Evolutionary conservation across 2,888 invertebrate species (phyloP), one percentile per base, ranked within the genome.

Genomic region (Metalampra italica): DNA sequence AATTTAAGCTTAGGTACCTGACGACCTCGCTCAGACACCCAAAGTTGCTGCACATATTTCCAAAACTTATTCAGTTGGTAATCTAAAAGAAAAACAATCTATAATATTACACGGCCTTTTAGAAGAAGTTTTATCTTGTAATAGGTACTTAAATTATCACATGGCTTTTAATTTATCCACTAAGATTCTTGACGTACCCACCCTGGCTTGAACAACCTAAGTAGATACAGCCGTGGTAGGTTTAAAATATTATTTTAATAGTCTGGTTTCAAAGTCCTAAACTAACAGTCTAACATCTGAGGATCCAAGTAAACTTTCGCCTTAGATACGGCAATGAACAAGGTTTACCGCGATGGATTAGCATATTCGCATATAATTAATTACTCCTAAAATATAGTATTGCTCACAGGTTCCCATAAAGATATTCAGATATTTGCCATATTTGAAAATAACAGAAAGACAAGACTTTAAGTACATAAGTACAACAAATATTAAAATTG

Each of bases 21-120:
- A 45, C 84, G 69, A 1, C 90, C 91, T n/a, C 83, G 78, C 54
- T 89, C 89, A 5, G 82, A 76, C 0, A 78, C 71, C 91, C 91
- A 91, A 46, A 91, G 76, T 54, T 88, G 81, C 40, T 77, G 75
- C 14, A 90, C 75, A 57, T 91, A 91, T 46, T 75, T 74, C 82
- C 83, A 84, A 62, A 90, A 80, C 57, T 89, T 90, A 55, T 80
- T 76, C 52, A 88, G 64, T 63, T 91, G 91, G 61, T 87, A 90
- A 60, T 59, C 86, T 81, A 59, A 62, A 47, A 64, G 52, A 68
- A 58, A 30, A 41, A 51, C 44, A 15, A 34, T 32, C 29, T 15
- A 13, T 4, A n/a, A 4, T 4, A 11, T 34, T 34, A 34, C 9
- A 34, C 11, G 11, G 9, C 9, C 2, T 39, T 3, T 22, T 3